Evolutionary conservation across 2,888 invertebrate genomes (phyloP).

Genomic region (Thymelicus sylvestris): DNA sequence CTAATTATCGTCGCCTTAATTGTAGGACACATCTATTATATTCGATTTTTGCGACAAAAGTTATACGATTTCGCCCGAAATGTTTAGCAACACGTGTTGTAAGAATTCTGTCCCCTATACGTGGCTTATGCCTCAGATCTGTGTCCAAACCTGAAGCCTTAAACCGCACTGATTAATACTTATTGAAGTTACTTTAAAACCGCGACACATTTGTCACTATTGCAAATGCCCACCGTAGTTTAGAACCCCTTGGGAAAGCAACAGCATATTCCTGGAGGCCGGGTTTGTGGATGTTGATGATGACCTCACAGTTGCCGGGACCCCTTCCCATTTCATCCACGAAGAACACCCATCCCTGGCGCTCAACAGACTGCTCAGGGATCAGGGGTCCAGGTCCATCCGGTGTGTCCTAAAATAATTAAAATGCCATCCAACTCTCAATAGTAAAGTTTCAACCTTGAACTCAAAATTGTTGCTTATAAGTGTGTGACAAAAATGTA

Average conservation of each 20-base stretch:
- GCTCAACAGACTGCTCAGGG: slow-evolving; percentile 28
- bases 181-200: background rate
- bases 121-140: no score
- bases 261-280: slow-evolving; percentile 94
- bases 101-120: no score
- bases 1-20: no score
- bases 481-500: no score
- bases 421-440: no score
- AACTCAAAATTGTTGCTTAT: no score
- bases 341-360: slow-evolving; percentile 24
- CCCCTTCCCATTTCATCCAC: slow-evolving; percentile 7
- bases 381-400: slow-evolving; percentile 31
- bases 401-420: slow-evolving; percentile 26
- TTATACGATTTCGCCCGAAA: no score
- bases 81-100: no score
- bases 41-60: background rate
- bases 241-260: slow-evolving; percentile 96
- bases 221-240: slow-evolving; percentile 87
- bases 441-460: no score
- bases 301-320: slow-evolving; percentile 28
- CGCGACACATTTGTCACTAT: background rate
- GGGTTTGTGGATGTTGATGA: slow-evolving; percentile 37
- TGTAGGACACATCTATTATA: background rate
- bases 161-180: no score
- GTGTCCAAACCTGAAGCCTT: no score